Evolutionary conservation across 1,140 invertebrate genomes (phyloP), one percentile per base, ranked within the genome.

Genomic region (Drosophila cardini): DNA sequence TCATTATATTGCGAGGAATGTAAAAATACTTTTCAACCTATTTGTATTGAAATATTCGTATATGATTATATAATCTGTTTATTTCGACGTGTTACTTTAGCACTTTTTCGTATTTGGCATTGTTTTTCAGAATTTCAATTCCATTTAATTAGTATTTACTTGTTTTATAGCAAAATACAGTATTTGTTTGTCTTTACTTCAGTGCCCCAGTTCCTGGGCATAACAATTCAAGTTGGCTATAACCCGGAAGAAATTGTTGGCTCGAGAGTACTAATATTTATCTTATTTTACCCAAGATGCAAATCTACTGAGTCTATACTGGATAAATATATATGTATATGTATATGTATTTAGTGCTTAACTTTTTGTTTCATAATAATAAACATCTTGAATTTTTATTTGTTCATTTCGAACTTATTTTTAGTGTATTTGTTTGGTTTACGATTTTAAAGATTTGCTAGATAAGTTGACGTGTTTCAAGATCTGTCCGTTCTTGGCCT

Each of bases 361-460:
- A 45, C 13, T 38, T 46, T 55, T 76, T 82, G 73, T 85, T 82
- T 81, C 73, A 82, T 77, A 80, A 80, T 74, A 85, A 82, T 85
- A 85, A 85, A 87, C 82, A 85, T 64, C 40, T 42, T 21, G 15
- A 58, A 48, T 62, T 76, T 76, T 72, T 73, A 72, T 80, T 69
- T 61, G 53, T 36, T 72, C 62, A 62, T 71, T 63, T 57, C 68
- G 71, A 60, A 70, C 42, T 78, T 32, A 60, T 18, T 60, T 64
- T 55, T 79, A 63, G 38, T 56, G 56, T 56, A 75, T 68, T 86
- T 86, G 83, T 86, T 86, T 86, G 79, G 34, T 76, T 87, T 87
- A 79, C 72, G 83, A 86, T 87, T 82, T 87, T 79, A 73, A 72
- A 87, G 79, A 86, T 87, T 87, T 83, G 89, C 83, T 67, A 76